Evolutionary conservation across 2,797 vertebrate genomes (phyloP), one percentile per base, ranked within the genome.

Genomic region (Bovichtus variegatus): DNA sequence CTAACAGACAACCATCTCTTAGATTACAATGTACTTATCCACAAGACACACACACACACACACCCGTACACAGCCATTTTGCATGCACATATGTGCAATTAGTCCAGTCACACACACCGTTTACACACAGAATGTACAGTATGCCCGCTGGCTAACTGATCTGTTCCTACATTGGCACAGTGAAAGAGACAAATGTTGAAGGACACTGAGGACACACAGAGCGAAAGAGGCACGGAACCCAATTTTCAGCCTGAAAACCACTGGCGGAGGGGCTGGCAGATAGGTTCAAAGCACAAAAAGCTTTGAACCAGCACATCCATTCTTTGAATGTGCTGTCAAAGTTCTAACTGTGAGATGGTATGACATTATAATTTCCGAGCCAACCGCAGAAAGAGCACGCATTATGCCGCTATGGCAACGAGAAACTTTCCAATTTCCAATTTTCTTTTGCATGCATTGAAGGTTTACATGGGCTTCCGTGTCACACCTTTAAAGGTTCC

Each of bases 191-290:
- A 77, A 77, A 81, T 64, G 61, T 57, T 87, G 76, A 90, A 90
- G 83, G 84, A 88, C 87, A 84, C 54, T 11, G 59, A 90, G 78
- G 77, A 84, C 71, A 87, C 68, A 72, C 41, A 66, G 68, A 84
- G 65, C 49, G 31, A 87, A 76, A 73, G 43, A 80, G 53, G 41
- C 66, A 62, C 46, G 29, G 10, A 72, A 83, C 73, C 50, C 64
- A 86, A 80, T 81, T 78, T 86, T 81, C 34, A 82, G 51, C 62
- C 51, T 58, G 46, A 65, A 86, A 91, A 84, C 62, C 13, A 47
- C 61, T 60, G 60, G 64, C 62, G 74, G 63, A 59, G 40, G n/a
- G 41, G 23, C 50, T 74, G 66, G 66, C 61, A 40, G 81, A 61
- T 49, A 36, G n/a, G 40, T 80, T 78, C 44, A 85, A 81, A 77